A percentile compares a stretch with the other conserved stretches of the same genome.
phyloP scores from a whole-genome alignment of 2,113 vertebrate genomes.

The Scopus umbretta region DNA sequence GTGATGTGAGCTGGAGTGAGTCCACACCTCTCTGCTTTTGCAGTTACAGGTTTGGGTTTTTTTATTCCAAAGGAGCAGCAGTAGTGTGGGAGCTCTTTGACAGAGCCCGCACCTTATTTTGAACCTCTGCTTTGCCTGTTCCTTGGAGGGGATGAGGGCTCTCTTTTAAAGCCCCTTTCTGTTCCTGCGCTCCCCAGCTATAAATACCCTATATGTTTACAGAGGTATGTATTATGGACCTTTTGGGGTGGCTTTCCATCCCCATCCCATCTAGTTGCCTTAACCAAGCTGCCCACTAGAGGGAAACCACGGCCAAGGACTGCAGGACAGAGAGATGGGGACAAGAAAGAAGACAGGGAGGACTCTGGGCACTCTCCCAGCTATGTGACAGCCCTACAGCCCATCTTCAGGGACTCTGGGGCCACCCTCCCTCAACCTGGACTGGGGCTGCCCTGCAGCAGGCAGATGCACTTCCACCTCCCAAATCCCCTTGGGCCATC shows the following conservation, averaged over 20 bases:
- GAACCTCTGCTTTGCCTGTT: not conserved
- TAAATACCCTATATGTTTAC: not conserved
- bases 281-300: slow-evolving; percentile 47
- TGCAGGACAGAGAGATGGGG: not conserved
- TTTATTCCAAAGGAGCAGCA: not conserved
- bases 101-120: not conserved
- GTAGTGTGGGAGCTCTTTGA: not conserved
- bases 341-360: not conserved
- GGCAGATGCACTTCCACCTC: not conserved
- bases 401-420: not conserved
- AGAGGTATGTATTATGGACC: not conserved
- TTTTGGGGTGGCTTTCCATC: not conserved
- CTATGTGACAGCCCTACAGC: not conserved
- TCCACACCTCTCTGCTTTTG: not conserved
- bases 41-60: not conserved
- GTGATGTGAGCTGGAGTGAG: not conserved
- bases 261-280: not conserved
- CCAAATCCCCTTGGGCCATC: not conserved
- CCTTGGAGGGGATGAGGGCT: not conserved
- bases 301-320: slow-evolving; percentile 43
- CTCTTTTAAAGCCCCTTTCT: not conserved
- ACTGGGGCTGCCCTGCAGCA: not conserved
- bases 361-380: not conserved
- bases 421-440: not conserved
- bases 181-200: not conserved